Conservation (phyloP, 30 jellyfish, hydroid and myxozoan genomes). For the Chrysaora quinquecirrha region DNA sequence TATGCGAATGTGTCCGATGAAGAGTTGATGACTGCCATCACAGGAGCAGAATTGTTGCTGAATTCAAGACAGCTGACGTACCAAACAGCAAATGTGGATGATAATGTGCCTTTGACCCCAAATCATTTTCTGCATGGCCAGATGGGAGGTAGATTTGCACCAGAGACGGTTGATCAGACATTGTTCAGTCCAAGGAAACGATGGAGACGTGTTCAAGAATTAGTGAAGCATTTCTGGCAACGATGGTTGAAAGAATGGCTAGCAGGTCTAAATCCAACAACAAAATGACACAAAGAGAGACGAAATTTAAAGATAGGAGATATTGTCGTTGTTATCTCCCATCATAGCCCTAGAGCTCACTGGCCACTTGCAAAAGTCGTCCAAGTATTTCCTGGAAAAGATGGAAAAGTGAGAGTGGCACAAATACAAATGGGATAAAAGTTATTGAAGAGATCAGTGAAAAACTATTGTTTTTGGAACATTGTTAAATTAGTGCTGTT, state of each 20-base stretch:
- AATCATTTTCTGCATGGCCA: conserved; percentile 59
- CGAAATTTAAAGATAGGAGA: conserved; percentile 23
- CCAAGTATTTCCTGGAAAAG: conserved; percentile 40
- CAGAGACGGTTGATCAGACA: conserved; percentile 12
- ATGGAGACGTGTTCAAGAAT: conserved; percentile 47
- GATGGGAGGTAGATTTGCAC: conserved; percentile 40
- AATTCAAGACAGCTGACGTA: conserved; percentile 52
- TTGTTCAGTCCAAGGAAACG: conserved; percentile 30
- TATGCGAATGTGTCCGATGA: conserved; percentile 44
- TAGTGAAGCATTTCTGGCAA: conserved; percentile 45
- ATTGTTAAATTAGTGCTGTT: background rate
- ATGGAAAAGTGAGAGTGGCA: conserved; percentile 18
- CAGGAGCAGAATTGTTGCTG: conserved; percentile 41
- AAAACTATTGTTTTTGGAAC: background rate
- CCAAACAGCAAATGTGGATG: conserved; percentile 34
- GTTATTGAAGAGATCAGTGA: background rate
- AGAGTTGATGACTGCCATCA: conserved; percentile 43
- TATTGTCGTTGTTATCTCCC: conserved; percentile 35
- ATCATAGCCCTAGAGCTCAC: conserved; percentile 27
- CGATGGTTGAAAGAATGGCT: conserved; percentile 44
- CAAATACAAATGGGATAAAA: conserved; percentile 1
- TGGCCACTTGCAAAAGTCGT: conserved; percentile 35
- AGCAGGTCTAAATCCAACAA: conserved; percentile 21
- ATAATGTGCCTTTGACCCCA: conserved; percentile 58
- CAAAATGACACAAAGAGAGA: conserved; percentile 25